Percentiles rank a stretch among this genome's conserved stretches.
phyloP scores from a whole-genome alignment of 2,797 vertebrate species.

The Ctenochaetus hawaiiensis region DNA sequence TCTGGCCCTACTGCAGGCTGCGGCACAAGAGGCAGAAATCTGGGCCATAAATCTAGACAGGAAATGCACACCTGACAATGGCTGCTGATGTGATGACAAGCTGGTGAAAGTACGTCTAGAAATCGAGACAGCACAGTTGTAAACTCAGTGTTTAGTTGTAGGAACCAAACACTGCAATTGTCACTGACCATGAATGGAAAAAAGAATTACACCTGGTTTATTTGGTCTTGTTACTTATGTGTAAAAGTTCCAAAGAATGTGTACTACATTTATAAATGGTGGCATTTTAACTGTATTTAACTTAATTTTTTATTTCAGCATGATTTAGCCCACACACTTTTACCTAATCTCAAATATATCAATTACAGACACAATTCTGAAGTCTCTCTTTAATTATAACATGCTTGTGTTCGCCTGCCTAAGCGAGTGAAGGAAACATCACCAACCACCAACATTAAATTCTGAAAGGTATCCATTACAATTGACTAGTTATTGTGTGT shows the following conservation, averaged over 20 bases:
- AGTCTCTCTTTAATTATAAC: neutral
- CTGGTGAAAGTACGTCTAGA: conserved; percentile 37
- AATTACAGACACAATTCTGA: neutral
- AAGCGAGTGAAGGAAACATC: neutral
- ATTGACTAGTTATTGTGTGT: neutral
- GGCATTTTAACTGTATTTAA: neutral
- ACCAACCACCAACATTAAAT: neutral
- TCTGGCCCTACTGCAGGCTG: conserved; percentile 51
- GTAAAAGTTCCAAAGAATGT: neutral
- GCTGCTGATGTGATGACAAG: conserved; percentile 58
- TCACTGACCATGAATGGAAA: neutral
- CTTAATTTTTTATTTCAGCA: neutral
- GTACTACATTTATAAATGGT: neutral
- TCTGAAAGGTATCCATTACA: neutral
- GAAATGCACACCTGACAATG: conserved; percentile 70
- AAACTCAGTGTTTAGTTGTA: conserved; percentile 19
- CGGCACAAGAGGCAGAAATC: conserved; percentile 46
- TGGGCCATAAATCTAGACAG: conserved; percentile 58
- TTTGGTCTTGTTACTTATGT: neutral
- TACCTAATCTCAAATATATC: neutral
- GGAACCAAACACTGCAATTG: neutral
- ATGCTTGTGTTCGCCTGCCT: neutral
- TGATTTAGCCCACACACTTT: neutral
- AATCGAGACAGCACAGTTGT: conserved; percentile 26
- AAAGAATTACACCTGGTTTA: neutral